These are phyloP conservation scores for Cataglyphis albicans DNA, from an alignment of 2,888 invertebrate species.

Conservation along the genomic window DNA sequence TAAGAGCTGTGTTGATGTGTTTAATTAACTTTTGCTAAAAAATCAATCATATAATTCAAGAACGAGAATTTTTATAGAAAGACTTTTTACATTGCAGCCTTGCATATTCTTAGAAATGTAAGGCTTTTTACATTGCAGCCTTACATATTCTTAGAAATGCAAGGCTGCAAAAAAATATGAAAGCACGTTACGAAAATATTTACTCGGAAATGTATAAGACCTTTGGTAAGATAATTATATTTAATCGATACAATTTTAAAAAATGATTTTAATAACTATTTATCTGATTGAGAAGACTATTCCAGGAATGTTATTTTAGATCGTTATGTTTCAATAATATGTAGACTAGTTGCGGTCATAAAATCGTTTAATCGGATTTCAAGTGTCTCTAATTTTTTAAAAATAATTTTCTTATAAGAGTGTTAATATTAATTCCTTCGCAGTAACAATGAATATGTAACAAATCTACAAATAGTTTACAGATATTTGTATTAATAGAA, in stretches of 20 bases:
- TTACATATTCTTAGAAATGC: too few species aligned
- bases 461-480: background rate
- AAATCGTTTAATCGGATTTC: background rate
- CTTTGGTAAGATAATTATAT: background rate
- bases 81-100: background rate
- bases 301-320: background rate
- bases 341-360: background rate
- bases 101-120: too few species aligned
- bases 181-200: background rate
- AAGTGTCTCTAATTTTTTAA: background rate
- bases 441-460: background rate
- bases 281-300: background rate
- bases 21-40: background rate
- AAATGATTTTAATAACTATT: too few species aligned
- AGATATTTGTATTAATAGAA: background rate
- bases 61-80: background rate
- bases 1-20: background rate
- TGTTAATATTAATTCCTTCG: background rate
- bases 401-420: background rate
- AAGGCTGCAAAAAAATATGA: background rate
- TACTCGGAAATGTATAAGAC: background rate
- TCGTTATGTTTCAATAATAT: background rate
- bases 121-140: background rate
- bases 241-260: background rate
- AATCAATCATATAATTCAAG: background rate